A percentile compares a stretch with the other conserved stretches of the same genome.
Evolutionary conservation across 2,113 vertebrate genomes (phyloP).

Genomic region (Amazona guildingii): DNA sequence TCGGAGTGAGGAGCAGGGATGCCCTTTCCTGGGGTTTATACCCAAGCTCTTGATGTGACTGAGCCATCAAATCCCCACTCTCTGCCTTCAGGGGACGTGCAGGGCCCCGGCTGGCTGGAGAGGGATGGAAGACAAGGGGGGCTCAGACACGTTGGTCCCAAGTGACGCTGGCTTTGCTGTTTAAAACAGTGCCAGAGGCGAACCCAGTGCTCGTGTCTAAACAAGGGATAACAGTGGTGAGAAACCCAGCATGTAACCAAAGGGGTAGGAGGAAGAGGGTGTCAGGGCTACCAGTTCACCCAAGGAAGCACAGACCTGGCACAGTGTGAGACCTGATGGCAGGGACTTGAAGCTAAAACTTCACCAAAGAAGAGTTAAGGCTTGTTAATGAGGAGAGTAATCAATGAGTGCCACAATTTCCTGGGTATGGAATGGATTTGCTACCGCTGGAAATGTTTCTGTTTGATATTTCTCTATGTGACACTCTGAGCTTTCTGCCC

Average conservation of each 20-base stretch:
- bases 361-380: not conserved
- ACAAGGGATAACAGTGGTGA: fast-evolving
- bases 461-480: fast-evolving
- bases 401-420: fast-evolving
- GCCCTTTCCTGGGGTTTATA: not conserved
- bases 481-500: fast-evolving
- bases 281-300: not conserved
- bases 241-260: fast-evolving
- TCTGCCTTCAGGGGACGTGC: conserved; percentile 32
- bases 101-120: not conserved
- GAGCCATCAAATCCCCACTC: not conserved
- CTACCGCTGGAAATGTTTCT: fast-evolving
- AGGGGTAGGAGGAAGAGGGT: not conserved
- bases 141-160: fast-evolving
- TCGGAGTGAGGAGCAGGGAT: not conserved
- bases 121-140: not conserved
- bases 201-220: not conserved
- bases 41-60: not conserved
- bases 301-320: not conserved
- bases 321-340: fast-evolving
- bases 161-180: fast-evolving
- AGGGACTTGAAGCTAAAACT: not conserved
- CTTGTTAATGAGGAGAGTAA: not conserved
- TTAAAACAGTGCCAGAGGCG: not conserved
- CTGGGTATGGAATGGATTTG: not conserved